A percentile compares a stretch with the other conserved stretches of the same genome.
Evolutionary conservation across 2,797 vertebrate genomes (phyloP).

Genomic region (Hemitrygon akajei): DNA sequence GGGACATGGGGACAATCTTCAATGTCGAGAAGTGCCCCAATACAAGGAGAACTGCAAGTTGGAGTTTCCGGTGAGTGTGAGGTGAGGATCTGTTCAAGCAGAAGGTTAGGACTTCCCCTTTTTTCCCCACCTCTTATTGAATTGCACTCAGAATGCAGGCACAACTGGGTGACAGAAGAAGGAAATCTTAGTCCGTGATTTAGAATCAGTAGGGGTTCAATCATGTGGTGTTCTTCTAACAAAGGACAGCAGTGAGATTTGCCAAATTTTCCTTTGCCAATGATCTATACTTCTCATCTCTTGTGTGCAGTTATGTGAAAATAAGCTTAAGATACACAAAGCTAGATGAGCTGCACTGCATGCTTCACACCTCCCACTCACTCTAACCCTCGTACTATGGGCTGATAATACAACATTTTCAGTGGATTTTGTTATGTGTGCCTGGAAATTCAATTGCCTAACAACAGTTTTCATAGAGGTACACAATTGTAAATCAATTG

Average conservation of each 20-base stretch:
- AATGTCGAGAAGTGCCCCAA: neutral
- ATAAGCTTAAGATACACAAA: neutral
- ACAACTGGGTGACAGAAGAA: neutral
- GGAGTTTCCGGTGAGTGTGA: neutral
- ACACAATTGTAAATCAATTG: too few species aligned
- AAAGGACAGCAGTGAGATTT: neutral
- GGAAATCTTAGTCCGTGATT: neutral
- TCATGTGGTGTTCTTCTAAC: neutral
- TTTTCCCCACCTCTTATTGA: neutral
- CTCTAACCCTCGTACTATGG: neutral
- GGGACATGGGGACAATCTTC: too few species aligned
- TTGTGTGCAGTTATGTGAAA: neutral
- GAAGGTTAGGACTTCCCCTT: neutral
- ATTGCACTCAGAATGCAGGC: neutral
- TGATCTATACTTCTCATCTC: neutral
- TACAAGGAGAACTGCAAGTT: neutral
- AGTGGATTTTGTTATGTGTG: neutral
- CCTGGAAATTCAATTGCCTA: neutral
- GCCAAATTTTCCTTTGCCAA: neutral
- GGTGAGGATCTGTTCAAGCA: neutral
- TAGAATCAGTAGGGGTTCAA: neutral
- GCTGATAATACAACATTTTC: neutral
- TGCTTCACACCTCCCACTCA: slow-evolving; percentile 2
- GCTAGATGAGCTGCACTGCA: neutral
- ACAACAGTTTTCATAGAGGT: too few species aligned